A percentile compares a stretch with the other conserved stretches of the same genome.
phyloP scores from a whole-genome alignment of 2,797 vertebrate genomes.

The Varecia variegata region DNA sequence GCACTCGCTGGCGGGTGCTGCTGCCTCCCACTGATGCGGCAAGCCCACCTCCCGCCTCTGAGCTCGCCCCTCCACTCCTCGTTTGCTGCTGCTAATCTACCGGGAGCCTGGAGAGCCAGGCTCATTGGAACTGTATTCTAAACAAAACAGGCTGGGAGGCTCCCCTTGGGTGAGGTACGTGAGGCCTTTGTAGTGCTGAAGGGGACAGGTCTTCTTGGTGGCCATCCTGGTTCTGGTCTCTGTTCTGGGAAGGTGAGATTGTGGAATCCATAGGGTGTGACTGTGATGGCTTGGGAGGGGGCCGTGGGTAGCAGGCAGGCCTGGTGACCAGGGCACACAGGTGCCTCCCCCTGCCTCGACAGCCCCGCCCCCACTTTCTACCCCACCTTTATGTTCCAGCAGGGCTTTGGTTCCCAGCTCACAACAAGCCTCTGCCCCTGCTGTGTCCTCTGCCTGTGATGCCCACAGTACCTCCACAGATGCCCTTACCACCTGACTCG shows the following conservation, averaged over 20 bases:
- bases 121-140: background rate
- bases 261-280: background rate
- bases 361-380: background rate
- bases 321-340: background rate
- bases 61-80: background rate
- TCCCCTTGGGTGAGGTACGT: background rate
- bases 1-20: too few relatives aligned
- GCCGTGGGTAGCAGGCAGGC: background rate
- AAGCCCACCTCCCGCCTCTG: background rate
- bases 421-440: background rate
- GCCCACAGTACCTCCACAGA: background rate
- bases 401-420: background rate
- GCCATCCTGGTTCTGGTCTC: background rate
- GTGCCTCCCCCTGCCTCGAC: background rate
- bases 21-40: background rate
- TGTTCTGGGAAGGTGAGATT: background rate
- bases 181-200: background rate
- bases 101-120: background rate
- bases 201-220: background rate
- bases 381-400: background rate
- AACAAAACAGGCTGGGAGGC: background rate
- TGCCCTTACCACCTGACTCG: background rate
- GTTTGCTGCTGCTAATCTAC: background rate
- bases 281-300: background rate
- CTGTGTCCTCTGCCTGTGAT: background rate